Percentiles rank a stretch among this genome's conserved stretches.
Evolutionary conservation across 1,140 invertebrate genomes (phyloP).

Genomic region (Archivesica marissinica): DNA sequence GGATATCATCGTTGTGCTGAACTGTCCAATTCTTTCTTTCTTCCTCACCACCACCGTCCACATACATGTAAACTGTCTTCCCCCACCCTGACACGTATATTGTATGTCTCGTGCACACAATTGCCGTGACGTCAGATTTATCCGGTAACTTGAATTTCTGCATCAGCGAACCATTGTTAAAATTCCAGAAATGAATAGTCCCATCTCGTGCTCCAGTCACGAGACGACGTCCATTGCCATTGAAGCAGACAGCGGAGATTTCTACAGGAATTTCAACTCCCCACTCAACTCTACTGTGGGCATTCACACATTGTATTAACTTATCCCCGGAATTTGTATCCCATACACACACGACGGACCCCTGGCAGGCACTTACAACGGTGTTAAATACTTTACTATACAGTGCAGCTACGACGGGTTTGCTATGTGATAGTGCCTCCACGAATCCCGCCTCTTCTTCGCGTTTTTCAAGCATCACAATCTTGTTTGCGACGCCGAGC

Average conservation of each 20-base stretch:
- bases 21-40: conserved; percentile 86
- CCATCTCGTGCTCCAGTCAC: conserved; percentile 89
- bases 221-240: conserved; percentile 88
- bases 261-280: conserved; percentile 87
- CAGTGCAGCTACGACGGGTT: conserved; percentile 72
- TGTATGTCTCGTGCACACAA: conserved; percentile 79
- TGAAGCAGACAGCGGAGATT: conserved; percentile 91
- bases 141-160: conserved; percentile 80
- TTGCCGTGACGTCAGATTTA: conserved; percentile 60
- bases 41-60: conserved; percentile 85
- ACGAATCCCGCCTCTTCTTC: conserved; percentile 71
- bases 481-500: conserved; percentile 71
- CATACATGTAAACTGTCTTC: conserved; percentile 88
- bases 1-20: conserved; percentile 89
- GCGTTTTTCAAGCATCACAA: conserved; percentile 73
- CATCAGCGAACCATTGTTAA: conserved; percentile 89
- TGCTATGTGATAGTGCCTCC: conserved; percentile 76
- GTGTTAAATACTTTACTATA: conserved; percentile 78
- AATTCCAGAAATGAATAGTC: conserved; percentile 91
- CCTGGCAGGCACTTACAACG: conserved; percentile 76
- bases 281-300: conserved; percentile 70
- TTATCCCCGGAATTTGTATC: conserved; percentile 77
- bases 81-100: conserved; percentile 90
- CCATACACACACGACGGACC: conserved; percentile 81
- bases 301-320: conserved; percentile 79